A percentile compares a stretch with the other conserved stretches of the same genome.
phyloP scores from a whole-genome alignment of 1,140 invertebrate species.

The Vollenhovia emeryi region DNA sequence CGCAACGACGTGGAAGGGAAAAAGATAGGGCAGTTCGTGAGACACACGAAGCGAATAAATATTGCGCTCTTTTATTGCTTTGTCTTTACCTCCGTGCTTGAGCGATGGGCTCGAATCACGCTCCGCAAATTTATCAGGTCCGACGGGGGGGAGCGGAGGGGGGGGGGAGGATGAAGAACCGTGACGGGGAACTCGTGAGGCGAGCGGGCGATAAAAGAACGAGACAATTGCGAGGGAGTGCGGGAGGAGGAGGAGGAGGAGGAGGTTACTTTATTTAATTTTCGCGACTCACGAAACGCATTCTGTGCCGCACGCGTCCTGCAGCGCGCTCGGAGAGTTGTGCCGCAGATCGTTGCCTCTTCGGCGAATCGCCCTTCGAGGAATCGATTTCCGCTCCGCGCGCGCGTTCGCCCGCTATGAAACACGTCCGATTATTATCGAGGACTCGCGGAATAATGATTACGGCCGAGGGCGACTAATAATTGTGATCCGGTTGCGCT shows the following conservation, averaged over 20 bases:
- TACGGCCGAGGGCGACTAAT: slow-evolving; percentile 17
- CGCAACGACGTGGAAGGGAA: too few relatives aligned
- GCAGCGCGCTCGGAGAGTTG: background rate
- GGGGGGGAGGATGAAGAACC: background rate
- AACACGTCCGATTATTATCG: slow-evolving; percentile 57
- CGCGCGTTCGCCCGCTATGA: background rate
- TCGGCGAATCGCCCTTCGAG: slow-evolving; percentile 52
- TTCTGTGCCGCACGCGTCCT: slow-evolving; percentile 11
- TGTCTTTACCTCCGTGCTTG: slow-evolving; percentile 31
- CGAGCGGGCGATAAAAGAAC: slow-evolving; percentile 39
- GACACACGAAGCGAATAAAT: slow-evolving; percentile 1
- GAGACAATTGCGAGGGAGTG: slow-evolving; percentile 33
- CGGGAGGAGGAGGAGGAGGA: background rate
- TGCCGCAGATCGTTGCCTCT: slow-evolving; percentile 36
- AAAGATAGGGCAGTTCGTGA: background rate
- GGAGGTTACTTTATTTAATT: slow-evolving; percentile 55
- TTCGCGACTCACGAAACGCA: slow-evolving; percentile 46
- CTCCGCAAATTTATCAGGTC: slow-evolving; percentile 58
- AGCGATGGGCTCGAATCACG: slow-evolving; percentile 57
- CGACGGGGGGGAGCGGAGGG: background rate
- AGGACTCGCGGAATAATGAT: slow-evolving; percentile 44
- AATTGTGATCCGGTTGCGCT: slow-evolving; percentile 62
- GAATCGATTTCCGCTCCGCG: slow-evolving; percentile 63
- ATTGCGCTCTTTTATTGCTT: slow-evolving; percentile 30
- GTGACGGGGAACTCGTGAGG: background rate